Conservation (phyloP, 2,888 invertebrate species). For the Cerastis rubricosa region DNA sequence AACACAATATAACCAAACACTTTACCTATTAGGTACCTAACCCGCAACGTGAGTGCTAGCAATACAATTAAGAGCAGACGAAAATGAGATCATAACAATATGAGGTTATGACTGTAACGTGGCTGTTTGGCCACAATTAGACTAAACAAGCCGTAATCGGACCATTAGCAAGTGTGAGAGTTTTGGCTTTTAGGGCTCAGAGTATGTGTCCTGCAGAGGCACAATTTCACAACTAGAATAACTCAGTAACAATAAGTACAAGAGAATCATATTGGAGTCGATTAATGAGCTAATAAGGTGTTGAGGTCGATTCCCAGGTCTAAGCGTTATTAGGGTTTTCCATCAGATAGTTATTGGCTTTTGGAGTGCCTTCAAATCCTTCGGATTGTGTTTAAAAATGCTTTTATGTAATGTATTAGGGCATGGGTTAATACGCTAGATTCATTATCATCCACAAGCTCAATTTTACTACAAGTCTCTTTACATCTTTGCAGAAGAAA, state of each 20-base stretch:
- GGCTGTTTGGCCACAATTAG: conserved; percentile 50
- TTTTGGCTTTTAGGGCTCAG: not conserved
- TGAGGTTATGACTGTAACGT: conserved; percentile 36
- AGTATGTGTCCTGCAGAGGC: not conserved
- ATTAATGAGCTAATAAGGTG: not conserved
- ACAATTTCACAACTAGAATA: not conserved
- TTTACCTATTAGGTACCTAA: conserved; percentile 14
- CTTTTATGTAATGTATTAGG: not conserved
- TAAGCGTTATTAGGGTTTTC: not conserved
- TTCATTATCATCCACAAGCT: not conserved
- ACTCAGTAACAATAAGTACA: not conserved
- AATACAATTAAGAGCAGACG: conserved; percentile 41
- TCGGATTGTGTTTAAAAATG: not conserved
- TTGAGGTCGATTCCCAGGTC: not conserved
- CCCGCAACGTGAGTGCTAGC: conserved; percentile 16
- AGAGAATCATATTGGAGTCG: not conserved
- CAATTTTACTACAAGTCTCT: not conserved
- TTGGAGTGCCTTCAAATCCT: not conserved
- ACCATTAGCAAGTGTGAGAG: conserved; percentile 24
- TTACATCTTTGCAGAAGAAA: not conserved
- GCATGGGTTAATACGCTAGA: too few relatives aligned
- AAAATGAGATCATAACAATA: conserved; percentile 59
- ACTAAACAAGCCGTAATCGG: conserved; percentile 54
- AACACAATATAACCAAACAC: conserved; percentile 22
- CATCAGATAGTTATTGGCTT: not conserved